Evolutionary conservation across 2,888 invertebrate genomes (phyloP).

Genomic region (Parnassius mnemosyne): DNA sequence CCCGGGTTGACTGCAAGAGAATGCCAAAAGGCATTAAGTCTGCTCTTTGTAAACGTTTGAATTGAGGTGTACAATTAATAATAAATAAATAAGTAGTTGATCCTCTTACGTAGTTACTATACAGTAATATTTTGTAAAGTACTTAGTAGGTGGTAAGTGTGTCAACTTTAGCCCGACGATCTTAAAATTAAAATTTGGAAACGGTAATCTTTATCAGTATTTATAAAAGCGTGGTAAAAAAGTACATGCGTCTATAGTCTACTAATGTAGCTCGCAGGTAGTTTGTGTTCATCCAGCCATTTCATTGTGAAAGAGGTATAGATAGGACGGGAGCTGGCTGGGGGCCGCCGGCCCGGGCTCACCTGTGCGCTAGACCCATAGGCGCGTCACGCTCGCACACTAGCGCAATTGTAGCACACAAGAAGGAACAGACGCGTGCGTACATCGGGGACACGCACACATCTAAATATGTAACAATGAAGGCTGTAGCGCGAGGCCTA

Average conservation of each 20-base stretch:
- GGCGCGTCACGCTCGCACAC: conserved; percentile 65
- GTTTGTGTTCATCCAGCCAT: conserved; percentile 65
- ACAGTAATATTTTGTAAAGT: too few species aligned
- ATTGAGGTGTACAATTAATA: too few species aligned
- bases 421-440: background rate
- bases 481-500: conserved; percentile 38
- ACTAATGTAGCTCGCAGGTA: conserved; percentile 64
- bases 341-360: conserved; percentile 73
- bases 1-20: too few species aligned
- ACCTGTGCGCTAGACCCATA: conserved; percentile 67
- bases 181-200: background rate
- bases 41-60: too few species aligned
- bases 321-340: conserved; percentile 47
- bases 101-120: too few species aligned
- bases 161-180: background rate
- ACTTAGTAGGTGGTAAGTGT: background rate
- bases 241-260: conserved; percentile 42
- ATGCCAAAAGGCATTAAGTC: too few species aligned
- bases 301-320: conserved; percentile 69
- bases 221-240: conserved; percentile 34
- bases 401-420: conserved; percentile 26
- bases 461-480: conserved; percentile 35
- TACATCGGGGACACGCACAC: conserved; percentile 28
- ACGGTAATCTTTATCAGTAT: background rate
- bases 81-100: too few species aligned